A percentile compares a stretch with the other conserved stretches of the same genome.
phyloP scores from a whole-genome alignment of 2,113 vertebrate species.

The Progne subis region DNA sequence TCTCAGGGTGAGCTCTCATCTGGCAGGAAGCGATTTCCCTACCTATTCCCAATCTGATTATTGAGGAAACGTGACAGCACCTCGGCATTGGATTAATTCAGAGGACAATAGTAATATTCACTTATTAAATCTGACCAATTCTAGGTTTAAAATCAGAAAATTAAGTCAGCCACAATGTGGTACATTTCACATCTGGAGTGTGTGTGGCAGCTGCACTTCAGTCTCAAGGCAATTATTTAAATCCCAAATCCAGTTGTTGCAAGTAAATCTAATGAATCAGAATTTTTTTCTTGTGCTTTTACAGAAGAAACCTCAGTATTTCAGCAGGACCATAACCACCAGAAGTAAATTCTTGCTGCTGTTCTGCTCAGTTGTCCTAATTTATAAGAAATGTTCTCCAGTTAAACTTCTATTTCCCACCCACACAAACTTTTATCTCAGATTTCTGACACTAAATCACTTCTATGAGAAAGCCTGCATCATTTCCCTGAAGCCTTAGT shows the following conservation, averaged over 20 bases:
- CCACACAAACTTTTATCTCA: conserved; percentile 35
- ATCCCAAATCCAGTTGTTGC: neutral
- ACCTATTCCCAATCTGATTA: neutral
- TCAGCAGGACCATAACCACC: neutral
- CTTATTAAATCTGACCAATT: neutral
- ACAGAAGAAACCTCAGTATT: neutral
- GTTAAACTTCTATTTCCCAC: conserved; percentile 15
- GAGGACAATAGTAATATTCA: neutral
- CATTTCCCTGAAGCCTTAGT: neutral
- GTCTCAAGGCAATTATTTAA: conserved; percentile 39
- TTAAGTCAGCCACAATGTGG: neutral
- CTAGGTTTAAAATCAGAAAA: neutral
- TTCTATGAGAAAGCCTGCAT: neutral
- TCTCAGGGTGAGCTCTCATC: neutral
- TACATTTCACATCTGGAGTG: conserved; percentile 45
- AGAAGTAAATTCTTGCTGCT: neutral
- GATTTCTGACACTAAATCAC: conserved; percentile 37
- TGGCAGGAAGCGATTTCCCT: neutral
- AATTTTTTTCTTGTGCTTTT: neutral
- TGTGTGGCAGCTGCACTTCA: conserved; percentile 10
- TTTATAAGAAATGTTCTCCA: neutral
- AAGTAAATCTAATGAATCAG: conserved; percentile 56
- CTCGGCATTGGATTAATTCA: neutral
- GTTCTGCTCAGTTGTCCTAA: neutral
- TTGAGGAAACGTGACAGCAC: neutral